phyloP scores from a whole-genome alignment of 92 coral and sea anemone genomes.

The Epizoanthus illoricatus region DNA sequence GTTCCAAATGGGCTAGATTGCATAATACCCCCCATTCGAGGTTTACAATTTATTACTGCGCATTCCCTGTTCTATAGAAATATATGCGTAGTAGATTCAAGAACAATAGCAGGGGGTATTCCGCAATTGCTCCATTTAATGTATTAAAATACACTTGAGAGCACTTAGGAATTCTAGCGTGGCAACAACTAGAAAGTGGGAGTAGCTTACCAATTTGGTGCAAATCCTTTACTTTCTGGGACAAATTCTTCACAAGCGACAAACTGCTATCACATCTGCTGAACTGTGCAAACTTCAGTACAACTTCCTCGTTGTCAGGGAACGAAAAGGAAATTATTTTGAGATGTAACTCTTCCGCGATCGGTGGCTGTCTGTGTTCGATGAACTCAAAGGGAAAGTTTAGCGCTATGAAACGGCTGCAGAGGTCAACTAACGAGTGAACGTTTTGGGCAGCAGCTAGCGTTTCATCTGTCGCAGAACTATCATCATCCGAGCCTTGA shows the following conservation, averaged over 20 bases:
- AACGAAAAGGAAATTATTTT: constrained; percentile 74
- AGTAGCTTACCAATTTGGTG: constrained; percentile 80
- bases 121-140: no score
- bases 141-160: no score
- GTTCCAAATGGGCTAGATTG: no score
- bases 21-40: no score
- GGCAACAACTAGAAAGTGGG: no score
- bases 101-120: no score
- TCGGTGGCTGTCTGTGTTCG: constrained; percentile 80
- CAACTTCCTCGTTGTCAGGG: constrained; percentile 73
- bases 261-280: constrained; percentile 55
- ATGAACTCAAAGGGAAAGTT: constrained; percentile 84
- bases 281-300: constrained; percentile 72
- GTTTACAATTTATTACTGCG: no score
- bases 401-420: constrained; percentile 62
- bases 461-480: no score
- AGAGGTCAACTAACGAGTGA: constrained; percentile 60
- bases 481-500: no score
- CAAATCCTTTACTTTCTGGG: constrained; percentile 64
- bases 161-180: no score
- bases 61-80: no score
- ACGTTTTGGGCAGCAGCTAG: not conserved
- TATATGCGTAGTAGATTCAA: no score
- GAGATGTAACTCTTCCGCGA: constrained; percentile 85
- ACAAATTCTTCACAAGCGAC: constrained; percentile 40